A percentile compares a stretch with the other conserved stretches of the same genome.
Evolutionary conservation across 2,113 vertebrate species (phyloP).

Genomic region (Tetraodon nigroviridis): DNA sequence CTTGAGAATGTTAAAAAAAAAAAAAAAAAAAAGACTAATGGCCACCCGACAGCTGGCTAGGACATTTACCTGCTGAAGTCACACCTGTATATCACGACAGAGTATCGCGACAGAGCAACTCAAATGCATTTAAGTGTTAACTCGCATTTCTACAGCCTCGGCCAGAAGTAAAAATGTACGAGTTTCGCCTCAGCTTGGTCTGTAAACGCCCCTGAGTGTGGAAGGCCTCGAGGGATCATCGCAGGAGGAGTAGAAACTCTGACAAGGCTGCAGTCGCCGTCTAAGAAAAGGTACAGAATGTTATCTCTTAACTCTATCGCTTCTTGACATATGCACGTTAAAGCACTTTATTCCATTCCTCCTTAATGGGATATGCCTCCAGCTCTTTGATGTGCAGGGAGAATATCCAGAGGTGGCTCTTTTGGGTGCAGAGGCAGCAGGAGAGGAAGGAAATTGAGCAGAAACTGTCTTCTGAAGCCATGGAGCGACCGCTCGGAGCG

Average conservation of each 20-base stretch:
- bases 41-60: slow-evolving; percentile 7
- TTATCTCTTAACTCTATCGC: slow-evolving; percentile 36
- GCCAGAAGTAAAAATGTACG: slow-evolving; percentile 45
- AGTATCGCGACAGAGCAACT: too few species aligned
- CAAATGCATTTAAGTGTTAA: too few species aligned
- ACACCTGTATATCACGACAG: slow-evolving; percentile 40
- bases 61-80: slow-evolving; percentile 35
- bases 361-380: slow-evolving; percentile 19
- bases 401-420: slow-evolving; percentile 50
- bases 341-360: slow-evolving; percentile 10
- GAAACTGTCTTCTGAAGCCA: slow-evolving; percentile 41
- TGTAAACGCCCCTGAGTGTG: slow-evolving; percentile 30
- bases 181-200: slow-evolving; percentile 36
- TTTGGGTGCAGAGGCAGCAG: slow-evolving; percentile 23
- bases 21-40: slow-evolving; percentile 39
- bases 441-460: slow-evolving; percentile 24
- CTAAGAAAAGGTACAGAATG: slow-evolving; percentile 7
- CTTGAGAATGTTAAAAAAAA: slow-evolving; percentile 14
- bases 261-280: slow-evolving; percentile 25
- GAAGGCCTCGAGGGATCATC: slow-evolving; percentile 12
- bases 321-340: slow-evolving; percentile 15
- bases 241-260: slow-evolving; percentile 22
- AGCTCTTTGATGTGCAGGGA: slow-evolving; percentile 14
- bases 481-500: slow-evolving; percentile 50
- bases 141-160: slow-evolving; percentile 31